These are phyloP conservation scores for Clusia tigrina DNA, from an alignment of 2,888 invertebrate species.

Conservation along the genomic window DNA sequence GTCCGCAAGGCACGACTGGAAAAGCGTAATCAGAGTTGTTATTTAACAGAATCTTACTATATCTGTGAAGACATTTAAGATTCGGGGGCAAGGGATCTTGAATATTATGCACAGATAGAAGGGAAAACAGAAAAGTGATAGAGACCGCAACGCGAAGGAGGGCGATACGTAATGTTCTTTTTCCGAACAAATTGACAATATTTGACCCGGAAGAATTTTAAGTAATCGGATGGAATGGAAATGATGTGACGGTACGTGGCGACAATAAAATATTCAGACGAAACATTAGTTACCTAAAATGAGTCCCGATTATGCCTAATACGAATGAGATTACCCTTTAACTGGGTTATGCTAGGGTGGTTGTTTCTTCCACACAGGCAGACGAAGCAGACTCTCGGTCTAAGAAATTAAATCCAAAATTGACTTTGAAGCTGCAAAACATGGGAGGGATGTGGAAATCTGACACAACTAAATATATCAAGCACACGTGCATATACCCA, in stretches of 20 bases:
- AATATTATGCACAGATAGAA: constrained; percentile 19
- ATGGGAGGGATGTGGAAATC: constrained; percentile 25
- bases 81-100: constrained; percentile 21
- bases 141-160: constrained; percentile 12
- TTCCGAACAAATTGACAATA: constrained; percentile 24
- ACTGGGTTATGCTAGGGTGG: background rate
- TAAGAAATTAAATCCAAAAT: background rate
- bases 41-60: constrained; percentile 15
- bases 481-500: too few relatives aligned
- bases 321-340: too few relatives aligned
- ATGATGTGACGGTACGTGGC: constrained; percentile 19
- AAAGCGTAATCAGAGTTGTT: constrained; percentile 22
- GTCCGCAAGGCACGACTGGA: constrained; percentile 26
- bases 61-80: constrained; percentile 18
- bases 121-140: constrained; percentile 20
- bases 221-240: constrained; percentile 23
- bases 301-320: constrained; percentile 9
- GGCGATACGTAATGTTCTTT: constrained; percentile 15
- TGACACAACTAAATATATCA: too few relatives aligned
- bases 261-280: constrained; percentile 21
- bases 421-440: constrained; percentile 24
- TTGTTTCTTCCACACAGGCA: background rate
- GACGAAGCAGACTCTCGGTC: background rate
- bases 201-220: constrained; percentile 22
- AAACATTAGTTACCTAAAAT: constrained; percentile 30